phyloP scores from a whole-genome alignment of 1,140 invertebrate genomes.

The Sminthurinus signatus region DNA sequence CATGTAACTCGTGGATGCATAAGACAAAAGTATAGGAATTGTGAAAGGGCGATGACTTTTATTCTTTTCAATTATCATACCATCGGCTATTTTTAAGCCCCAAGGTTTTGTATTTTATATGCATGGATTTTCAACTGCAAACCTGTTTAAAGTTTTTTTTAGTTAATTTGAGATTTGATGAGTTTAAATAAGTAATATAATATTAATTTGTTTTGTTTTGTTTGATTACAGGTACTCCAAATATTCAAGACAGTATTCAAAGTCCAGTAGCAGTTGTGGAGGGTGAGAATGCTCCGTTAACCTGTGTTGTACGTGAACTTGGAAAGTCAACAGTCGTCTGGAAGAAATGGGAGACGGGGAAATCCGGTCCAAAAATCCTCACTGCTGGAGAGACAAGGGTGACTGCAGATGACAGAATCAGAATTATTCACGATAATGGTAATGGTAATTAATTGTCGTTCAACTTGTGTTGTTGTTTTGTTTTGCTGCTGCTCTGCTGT shows the following conservation, averaged over 20 bases:
- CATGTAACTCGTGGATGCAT: no score
- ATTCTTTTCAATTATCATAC: no score
- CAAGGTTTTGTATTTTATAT: no score
- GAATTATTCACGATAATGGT: constrained; percentile 66
- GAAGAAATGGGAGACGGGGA: constrained; percentile 58
- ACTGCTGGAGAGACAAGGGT: constrained; percentile 66
- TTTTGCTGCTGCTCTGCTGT: not conserved
- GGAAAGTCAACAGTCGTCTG: constrained; percentile 62
- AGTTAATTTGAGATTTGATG: no score
- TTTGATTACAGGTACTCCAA: constrained; percentile 19
- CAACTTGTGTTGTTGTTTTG: not conserved
- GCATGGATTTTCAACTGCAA: no score
- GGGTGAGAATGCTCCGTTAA: constrained; percentile 63
- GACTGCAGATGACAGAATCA: constrained; percentile 60
- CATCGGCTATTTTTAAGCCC: no score
- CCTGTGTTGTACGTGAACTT: constrained; percentile 64
- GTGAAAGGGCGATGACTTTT: no score
- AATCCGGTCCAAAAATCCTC: constrained; percentile 51
- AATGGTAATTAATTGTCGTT: constrained; percentile 38
- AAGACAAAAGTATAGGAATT: no score
- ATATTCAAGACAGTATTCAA: constrained; percentile 40
- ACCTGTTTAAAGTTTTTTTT: no score
- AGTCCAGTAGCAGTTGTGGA: constrained; percentile 51
- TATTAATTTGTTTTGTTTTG: no score
- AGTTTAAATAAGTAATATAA: no score